Base-by-base conservation (phyloP, 2,888 invertebrate species). In the Leptinotarsa peninsularis region DNA sequence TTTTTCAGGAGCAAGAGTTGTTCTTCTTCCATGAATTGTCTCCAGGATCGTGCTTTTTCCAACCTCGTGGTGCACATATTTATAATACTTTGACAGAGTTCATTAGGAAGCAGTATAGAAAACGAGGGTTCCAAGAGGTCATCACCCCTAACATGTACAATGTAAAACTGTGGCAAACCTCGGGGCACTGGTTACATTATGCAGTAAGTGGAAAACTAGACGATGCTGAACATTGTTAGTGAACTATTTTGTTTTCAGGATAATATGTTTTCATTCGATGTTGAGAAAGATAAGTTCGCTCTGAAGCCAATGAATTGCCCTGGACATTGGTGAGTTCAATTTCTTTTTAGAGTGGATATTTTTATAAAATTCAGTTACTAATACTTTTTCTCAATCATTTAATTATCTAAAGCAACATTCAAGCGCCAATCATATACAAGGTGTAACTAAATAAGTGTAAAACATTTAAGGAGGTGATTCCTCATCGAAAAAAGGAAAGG, bases 251-350 rank as follows among this genome's bases (percentile, higher is more conserved):
- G 27, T 27, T 76, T 75, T n/a, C 83, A 92, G 91, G 96, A 98
- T 23, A 98, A 98, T 86, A 98, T 98, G 97, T 98, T 98, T 89
- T 93, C 94, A 0, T 98, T 98, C 88, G 98, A 98, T 81, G 93
- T 95, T 0, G 98, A 99, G 88, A 98, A 99, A 87, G 98, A 99
- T 86, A 96, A 93, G 10, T 99, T 95, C 88, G 99, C 98, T 0
- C 89, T 99, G 78, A 99, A 99, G 86, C 99, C 99, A 0, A 99
- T 99, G 99, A 99, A 99, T 88, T 99, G 99, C 85, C 99, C 99
- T 0, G 99, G 99, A 0, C 98, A 99, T 88, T 99, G 98, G 94
- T 94, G 85, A 89, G 91, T 18, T 67, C 7, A 15, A 7, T 33
- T 14, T n/a, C 33, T 10, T 43, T 43, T 43, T 43, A 43, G 2